phyloP scores from a whole-genome alignment of 2,113 vertebrate species.

The Lepisosteus oculatus region DNA sequence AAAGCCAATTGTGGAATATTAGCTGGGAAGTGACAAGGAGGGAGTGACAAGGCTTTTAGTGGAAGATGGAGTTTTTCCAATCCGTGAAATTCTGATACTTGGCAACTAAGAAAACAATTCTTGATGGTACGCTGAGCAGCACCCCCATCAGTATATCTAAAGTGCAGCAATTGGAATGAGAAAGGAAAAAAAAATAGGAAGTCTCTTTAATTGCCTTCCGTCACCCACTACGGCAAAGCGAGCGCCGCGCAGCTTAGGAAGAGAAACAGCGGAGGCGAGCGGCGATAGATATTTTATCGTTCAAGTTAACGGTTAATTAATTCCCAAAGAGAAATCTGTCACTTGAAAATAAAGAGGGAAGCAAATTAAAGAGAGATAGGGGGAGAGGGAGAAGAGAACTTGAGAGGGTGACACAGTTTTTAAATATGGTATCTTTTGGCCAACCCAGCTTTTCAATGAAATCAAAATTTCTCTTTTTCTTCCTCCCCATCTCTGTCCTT shows the following conservation, averaged over 20 bases:
- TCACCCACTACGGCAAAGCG: conserved; percentile 62
- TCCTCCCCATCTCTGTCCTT: conserved; percentile 56
- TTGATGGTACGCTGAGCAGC: conserved; percentile 61
- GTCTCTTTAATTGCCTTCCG: conserved; percentile 70
- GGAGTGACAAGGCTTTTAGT: conserved; percentile 49
- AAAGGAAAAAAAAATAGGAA: conserved; percentile 43
- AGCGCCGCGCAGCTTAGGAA: conserved; percentile 60
- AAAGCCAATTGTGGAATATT: conserved; percentile 72
- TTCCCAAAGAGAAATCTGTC: conserved; percentile 75
- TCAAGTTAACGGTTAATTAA: conserved; percentile 71
- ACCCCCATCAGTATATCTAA: conserved; percentile 46
- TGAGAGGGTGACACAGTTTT: conserved; percentile 70
- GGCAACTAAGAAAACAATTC: conserved; percentile 69
- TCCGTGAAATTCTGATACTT: conserved; percentile 71
- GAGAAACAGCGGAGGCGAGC: conserved; percentile 51
- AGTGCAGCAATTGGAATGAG: conserved; percentile 42
- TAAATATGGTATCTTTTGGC: conserved; percentile 68
- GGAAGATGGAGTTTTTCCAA: conserved; percentile 55
- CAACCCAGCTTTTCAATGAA: conserved; percentile 68
- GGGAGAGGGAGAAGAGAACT: conserved; percentile 57
- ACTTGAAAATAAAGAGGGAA: conserved; percentile 69
- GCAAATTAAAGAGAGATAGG: conserved; percentile 71
- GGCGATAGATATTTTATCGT: conserved; percentile 73
- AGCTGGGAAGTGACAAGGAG: conserved; percentile 56
- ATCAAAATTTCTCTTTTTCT: conserved; percentile 67